Conservation (phyloP, 2,888 invertebrate species). For the Osmoderma eremita region DNA sequence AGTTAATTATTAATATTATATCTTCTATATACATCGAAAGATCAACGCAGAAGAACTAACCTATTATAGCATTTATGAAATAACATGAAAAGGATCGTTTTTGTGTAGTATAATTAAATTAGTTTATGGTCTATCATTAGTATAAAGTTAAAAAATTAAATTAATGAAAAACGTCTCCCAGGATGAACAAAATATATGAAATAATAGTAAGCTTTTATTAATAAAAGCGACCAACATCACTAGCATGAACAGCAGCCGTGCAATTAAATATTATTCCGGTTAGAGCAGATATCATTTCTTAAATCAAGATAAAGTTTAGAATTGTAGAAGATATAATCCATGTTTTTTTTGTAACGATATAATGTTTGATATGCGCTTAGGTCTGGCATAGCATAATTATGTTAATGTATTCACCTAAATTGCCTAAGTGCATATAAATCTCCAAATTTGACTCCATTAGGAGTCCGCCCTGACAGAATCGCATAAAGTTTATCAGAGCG, state of each 20-base stretch:
- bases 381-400: slow-evolving; percentile 23
- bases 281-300: slow-evolving; percentile 13
- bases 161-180: slow-evolving; percentile 20
- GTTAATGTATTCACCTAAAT: slow-evolving; percentile 30
- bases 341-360: slow-evolving; percentile 26
- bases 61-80: too few relatives aligned
- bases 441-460: slow-evolving; percentile 26
- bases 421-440: slow-evolving; percentile 34
- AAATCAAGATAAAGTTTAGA: slow-evolving; percentile 31
- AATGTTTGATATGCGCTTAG: slow-evolving; percentile 16
- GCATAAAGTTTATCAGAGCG: slow-evolving; percentile 35
- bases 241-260: neutral
- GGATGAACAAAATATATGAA: neutral
- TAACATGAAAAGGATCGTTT: too few relatives aligned
- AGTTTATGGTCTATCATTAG: neutral
- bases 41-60: too few relatives aligned
- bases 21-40: too few relatives aligned
- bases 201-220: neutral
- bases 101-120: slow-evolving; percentile 6
- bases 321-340: slow-evolving; percentile 34
- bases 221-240: slow-evolving; percentile 1
- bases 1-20: too few relatives aligned
- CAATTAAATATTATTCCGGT: slow-evolving; percentile 28
- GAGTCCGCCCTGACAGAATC: slow-evolving; percentile 21
- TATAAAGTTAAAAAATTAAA: slow-evolving; percentile 1